Evolutionary conservation across 2,113 vertebrate species (phyloP), one percentile per base, ranked within the genome.

Genomic region (Hassar affinis): DNA sequence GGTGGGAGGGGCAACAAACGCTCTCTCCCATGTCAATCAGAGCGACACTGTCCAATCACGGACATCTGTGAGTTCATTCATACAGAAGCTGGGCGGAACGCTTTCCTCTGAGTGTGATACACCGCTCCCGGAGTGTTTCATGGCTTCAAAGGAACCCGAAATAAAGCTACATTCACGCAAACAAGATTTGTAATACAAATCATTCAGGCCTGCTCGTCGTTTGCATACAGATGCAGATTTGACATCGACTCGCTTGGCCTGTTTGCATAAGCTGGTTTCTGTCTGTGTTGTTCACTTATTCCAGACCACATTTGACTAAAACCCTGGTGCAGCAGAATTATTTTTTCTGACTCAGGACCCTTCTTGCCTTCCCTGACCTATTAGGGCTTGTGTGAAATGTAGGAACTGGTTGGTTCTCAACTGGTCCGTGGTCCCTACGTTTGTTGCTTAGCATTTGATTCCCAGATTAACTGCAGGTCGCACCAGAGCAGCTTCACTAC

Each of bases 121-220:
- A n/a, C n/a, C n/a, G n/a, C n/a, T n/a, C n/a, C n/a, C n/a, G n/a
- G n/a, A n/a, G n/a, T n/a, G n/a, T n/a, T 51, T 30, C 18, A 47
- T 14, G n/a, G 72, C 27, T 30, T 49, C 42, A 49, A 72, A 14
- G 69, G 25, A 47, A 15, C 20, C 38, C 4, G 18, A 45, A 18
- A 10, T 8, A 20, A 64, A 79, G 33, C 47, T 20, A 42, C 22
- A 27, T 45, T 45, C 57, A 11, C 72, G 22, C 25, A n/a, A 18
- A 20, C 9, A 0, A 56, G 12, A 57, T 68, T 56, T 78, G 57
- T 25, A 62, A 64, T n/a, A 59, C 69, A 75, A 82, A 75, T 75
- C 56, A 51, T 22, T 17, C 42, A 51, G 35, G 30, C 56, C n/a
- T 33, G 56, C 42, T 47, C 0, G 17, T 33, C 2, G 15, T 82